These are phyloP conservation scores for Tiliacea aurago DNA, from an alignment of 2,888 invertebrate species.

Conservation along the genomic window DNA sequence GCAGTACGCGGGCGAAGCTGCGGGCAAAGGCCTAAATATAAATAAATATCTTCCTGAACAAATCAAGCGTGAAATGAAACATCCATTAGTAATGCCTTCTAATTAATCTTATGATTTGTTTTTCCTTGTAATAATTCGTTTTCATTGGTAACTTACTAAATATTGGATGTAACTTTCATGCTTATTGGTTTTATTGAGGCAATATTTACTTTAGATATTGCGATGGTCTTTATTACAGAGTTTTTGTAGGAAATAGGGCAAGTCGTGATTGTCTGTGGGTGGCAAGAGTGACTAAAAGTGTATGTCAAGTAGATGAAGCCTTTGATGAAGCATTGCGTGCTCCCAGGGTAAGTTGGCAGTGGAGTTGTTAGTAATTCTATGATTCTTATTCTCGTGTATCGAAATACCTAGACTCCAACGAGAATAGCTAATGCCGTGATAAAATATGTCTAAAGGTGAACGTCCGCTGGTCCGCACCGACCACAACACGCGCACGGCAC, in stretches of 20 bases:
- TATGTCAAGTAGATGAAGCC: neutral
- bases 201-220: slow-evolving; percentile 41
- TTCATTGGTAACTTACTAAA: slow-evolving; percentile 35
- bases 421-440: too few relatives aligned
- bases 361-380: too few relatives aligned
- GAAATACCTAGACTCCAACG: too few relatives aligned
- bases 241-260: slow-evolving; percentile 20
- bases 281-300: neutral
- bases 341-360: neutral
- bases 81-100: slow-evolving; percentile 30
- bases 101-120: slow-evolving; percentile 56
- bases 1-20: neutral
- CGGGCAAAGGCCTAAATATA: neutral
- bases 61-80: slow-evolving; percentile 38
- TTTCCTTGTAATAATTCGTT: slow-evolving; percentile 45
- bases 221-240: slow-evolving; percentile 30
- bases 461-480: too few relatives aligned
- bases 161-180: slow-evolving; percentile 45
- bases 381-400: too few relatives aligned
- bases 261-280: neutral
- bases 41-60: neutral
- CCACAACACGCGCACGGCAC: too few relatives aligned
- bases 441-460: too few relatives aligned
- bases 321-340: too few relatives aligned
- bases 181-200: slow-evolving; percentile 31